phyloP scores from a whole-genome alignment of 2,888 invertebrate genomes.

The Podotricha telesiphe region DNA sequence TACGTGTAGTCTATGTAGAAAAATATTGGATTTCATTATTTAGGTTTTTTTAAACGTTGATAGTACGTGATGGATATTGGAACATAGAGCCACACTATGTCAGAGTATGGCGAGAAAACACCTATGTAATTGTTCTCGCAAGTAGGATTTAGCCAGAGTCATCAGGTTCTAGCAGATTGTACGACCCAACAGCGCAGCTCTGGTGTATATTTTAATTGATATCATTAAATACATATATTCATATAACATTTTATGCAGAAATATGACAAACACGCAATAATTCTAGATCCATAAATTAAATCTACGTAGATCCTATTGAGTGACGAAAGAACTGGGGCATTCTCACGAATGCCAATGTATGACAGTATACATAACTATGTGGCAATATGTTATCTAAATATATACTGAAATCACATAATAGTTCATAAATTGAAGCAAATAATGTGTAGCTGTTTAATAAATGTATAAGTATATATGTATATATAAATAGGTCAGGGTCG shows the following conservation, averaged over 20 bases:
- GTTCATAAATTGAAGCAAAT: slow-evolving; percentile 31
- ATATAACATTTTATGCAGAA: slow-evolving; percentile 9
- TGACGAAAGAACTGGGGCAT: slow-evolving; percentile 6
- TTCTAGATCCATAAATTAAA: slow-evolving; percentile 18
- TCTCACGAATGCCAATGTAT: slow-evolving; percentile 7
- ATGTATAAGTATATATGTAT: slow-evolving; percentile 27
- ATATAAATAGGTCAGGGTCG: slow-evolving; percentile 46
- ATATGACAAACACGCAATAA: background rate
- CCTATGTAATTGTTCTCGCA: too few relatives aligned
- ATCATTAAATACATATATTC: background rate
- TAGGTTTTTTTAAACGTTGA: too few relatives aligned
- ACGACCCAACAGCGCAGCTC: background rate
- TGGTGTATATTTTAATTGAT: background rate
- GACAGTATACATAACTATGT: slow-evolving; percentile 18
- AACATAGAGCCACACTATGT: too few relatives aligned
- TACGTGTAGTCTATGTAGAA: too few relatives aligned
- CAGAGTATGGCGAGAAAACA: too few relatives aligned
- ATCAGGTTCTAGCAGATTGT: background rate
- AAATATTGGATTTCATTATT: too few relatives aligned
- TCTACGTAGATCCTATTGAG: slow-evolving; percentile 2
- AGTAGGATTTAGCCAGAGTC: too few relatives aligned
- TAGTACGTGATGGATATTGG: background rate
- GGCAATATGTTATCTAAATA: slow-evolving; percentile 22
- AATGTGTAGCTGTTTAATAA: slow-evolving; percentile 24
- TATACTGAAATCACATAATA: slow-evolving; percentile 18